Conservation (phyloP, 2,113 vertebrate species). For the Carettochelys insculpta region DNA sequence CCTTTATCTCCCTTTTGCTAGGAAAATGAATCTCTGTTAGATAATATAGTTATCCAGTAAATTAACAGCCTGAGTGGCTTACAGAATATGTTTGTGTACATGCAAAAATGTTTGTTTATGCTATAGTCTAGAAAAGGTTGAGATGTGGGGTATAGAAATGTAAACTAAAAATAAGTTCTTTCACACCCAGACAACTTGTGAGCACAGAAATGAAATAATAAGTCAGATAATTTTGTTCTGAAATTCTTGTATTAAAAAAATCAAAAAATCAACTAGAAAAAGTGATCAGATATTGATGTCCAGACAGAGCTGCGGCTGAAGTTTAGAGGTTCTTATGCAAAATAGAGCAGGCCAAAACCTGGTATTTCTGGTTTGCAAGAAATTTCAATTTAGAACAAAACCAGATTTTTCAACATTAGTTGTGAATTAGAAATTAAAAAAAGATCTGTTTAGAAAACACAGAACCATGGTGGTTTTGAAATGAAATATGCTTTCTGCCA, state of each 20-base stretch:
- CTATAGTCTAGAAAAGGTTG: not conserved
- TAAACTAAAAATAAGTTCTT: conserved; percentile 6
- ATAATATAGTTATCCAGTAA: not conserved
- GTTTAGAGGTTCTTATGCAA: no score
- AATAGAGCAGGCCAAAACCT: no score
- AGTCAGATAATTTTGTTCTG: not conserved
- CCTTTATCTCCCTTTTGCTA: not conserved
- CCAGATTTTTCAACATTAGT: not conserved
- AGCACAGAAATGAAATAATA: not conserved
- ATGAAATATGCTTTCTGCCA: not conserved
- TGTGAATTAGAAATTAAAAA: not conserved
- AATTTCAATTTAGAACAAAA: not conserved
- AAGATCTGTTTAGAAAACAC: not conserved
- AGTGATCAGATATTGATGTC: not conserved
- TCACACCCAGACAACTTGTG: not conserved
- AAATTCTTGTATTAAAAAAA: not conserved
- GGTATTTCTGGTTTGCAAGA: not conserved
- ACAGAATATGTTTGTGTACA: no score
- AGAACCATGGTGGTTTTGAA: not conserved
- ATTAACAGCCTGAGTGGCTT: not conserved
- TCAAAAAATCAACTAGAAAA: not conserved
- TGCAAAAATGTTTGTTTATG: not conserved
- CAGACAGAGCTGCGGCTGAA: not conserved
- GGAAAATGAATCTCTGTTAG: not conserved
- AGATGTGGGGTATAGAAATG: not conserved